These are phyloP conservation scores for Laticauda laticaudata DNA, from an alignment of 2,113 vertebrate species.

Conservation along the genomic window DNA sequence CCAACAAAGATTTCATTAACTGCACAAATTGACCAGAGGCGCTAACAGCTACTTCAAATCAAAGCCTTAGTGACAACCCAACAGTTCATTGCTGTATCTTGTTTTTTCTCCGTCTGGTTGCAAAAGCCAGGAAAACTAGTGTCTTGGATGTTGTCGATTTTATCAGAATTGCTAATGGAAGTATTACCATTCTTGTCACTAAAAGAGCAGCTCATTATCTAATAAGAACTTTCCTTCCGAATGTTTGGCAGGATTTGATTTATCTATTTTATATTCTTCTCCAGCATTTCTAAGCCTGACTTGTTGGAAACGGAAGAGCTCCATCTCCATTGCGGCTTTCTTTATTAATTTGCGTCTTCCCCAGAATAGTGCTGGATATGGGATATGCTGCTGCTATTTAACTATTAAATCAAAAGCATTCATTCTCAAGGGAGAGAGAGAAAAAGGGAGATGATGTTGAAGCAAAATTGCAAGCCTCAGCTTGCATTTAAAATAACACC, in stretches of 20 bases:
- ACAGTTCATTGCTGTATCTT: slow-evolving; percentile 34
- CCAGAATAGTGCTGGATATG: slow-evolving; percentile 26
- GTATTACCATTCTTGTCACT: slow-evolving; percentile 67
- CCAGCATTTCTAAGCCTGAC: slow-evolving; percentile 46
- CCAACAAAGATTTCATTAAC: not conserved
- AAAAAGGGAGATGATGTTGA: slow-evolving; percentile 5
- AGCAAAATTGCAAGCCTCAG: not conserved
- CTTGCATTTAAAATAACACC: not conserved
- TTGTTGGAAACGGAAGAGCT: slow-evolving; percentile 62
- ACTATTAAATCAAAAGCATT: slow-evolving; percentile 25
- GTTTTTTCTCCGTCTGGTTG: slow-evolving; percentile 41
- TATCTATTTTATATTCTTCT: slow-evolving; percentile 63
- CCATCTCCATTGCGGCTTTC: slow-evolving; percentile 47
- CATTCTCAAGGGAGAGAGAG: not conserved
- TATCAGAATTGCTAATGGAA: slow-evolving; percentile 59
- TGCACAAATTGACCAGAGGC: not conserved
- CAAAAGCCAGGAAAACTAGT: slow-evolving; percentile 41
- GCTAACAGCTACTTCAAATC: slow-evolving; percentile 31
- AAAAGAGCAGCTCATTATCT: slow-evolving; percentile 63
- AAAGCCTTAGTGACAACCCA: slow-evolving; percentile 4
- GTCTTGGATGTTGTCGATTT: slow-evolving; percentile 58
- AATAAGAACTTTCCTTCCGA: slow-evolving; percentile 64
- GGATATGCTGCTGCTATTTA: slow-evolving; percentile 53
- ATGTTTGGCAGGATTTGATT: slow-evolving; percentile 63
- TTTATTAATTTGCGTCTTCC: slow-evolving; percentile 61